A percentile compares a stretch with the other conserved stretches of the same genome.
Conservation (phyloP, 2,888 invertebrate species). For the Ochropleura plecta region DNA sequence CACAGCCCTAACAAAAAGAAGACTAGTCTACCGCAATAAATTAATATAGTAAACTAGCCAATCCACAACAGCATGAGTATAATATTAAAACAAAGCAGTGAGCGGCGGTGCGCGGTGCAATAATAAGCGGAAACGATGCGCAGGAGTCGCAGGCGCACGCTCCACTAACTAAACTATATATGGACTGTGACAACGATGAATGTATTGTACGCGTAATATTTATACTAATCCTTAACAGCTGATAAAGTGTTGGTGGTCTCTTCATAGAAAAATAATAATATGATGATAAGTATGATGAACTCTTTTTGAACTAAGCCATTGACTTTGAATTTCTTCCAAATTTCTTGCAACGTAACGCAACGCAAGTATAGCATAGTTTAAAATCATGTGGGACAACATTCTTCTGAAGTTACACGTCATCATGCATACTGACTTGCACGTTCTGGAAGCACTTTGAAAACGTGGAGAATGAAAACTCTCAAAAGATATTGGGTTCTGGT, state of each 20-base stretch:
- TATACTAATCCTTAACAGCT: conserved; percentile 50
- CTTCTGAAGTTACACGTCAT: too few relatives aligned
- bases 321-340: not conserved
- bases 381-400: too few relatives aligned
- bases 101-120: conserved; percentile 73
- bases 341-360: too few relatives aligned
- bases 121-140: conserved; percentile 83
- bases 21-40: conserved; percentile 7
- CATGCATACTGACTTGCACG: too few relatives aligned
- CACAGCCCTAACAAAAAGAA: conserved; percentile 12
- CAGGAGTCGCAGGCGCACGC: conserved; percentile 59
- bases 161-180: conserved; percentile 60
- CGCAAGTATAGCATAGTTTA: too few relatives aligned
- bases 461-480: too few relatives aligned
- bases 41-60: conserved; percentile 57
- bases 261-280: not conserved
- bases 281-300: conserved; percentile 3
- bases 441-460: too few relatives aligned
- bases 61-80: conserved; percentile 59
- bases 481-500: too few relatives aligned
- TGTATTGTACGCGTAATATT: conserved; percentile 55
- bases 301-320: not conserved
- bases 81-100: conserved; percentile 81
- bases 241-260: conserved; percentile 38
- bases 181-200: conserved; percentile 58